Evolutionary conservation across 2,888 invertebrate genomes (phyloP).

Genomic region (Rugalucina vietnamica): DNA sequence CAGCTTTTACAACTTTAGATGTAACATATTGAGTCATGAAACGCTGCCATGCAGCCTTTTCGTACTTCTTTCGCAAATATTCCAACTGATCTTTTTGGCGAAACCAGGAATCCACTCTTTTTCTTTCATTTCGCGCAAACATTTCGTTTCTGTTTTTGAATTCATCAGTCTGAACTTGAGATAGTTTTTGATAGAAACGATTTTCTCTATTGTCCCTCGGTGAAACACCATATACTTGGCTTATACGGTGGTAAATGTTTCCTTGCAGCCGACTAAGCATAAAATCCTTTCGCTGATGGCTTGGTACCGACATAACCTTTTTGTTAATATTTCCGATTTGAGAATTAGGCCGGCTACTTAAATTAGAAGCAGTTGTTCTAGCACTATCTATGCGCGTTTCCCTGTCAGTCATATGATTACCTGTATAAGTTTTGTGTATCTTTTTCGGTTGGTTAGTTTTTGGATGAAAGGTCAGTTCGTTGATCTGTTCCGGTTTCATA

Average conservation of each 20-base stretch:
- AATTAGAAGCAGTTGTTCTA: background rate
- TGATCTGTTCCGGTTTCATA: conserved; percentile 55
- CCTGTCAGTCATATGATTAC: conserved; percentile 37
- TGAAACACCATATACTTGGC: conserved; percentile 65
- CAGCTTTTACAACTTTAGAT: conserved; percentile 72
- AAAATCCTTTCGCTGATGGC: conserved; percentile 56
- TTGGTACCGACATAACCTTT: conserved; percentile 29
- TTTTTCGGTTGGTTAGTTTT: conserved; percentile 50
- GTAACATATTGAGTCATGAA: conserved; percentile 79
- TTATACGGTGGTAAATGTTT: conserved; percentile 66
- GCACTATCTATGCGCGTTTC: conserved; percentile 27
- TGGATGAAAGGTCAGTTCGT: conserved; percentile 62
- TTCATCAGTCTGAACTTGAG: conserved; percentile 65
- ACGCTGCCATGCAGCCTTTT: conserved; percentile 71
- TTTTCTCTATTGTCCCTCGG: conserved; percentile 63
- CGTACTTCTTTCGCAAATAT: conserved; percentile 67
- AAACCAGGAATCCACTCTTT: conserved; percentile 50
- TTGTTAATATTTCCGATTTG: conserved; percentile 21
- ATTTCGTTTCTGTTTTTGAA: conserved; percentile 57
- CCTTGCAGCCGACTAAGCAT: conserved; percentile 69
- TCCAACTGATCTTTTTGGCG: conserved; percentile 64
- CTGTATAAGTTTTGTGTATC: conserved; percentile 64
- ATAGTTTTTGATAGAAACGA: conserved; percentile 68
- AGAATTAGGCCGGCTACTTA: conserved; percentile 15
- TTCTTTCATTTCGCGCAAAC: conserved; percentile 56